Percentiles rank a stretch among this genome's conserved stretches.
phyloP scores from a whole-genome alignment of 2,888 invertebrate genomes.

The Pammene fasciana region DNA sequence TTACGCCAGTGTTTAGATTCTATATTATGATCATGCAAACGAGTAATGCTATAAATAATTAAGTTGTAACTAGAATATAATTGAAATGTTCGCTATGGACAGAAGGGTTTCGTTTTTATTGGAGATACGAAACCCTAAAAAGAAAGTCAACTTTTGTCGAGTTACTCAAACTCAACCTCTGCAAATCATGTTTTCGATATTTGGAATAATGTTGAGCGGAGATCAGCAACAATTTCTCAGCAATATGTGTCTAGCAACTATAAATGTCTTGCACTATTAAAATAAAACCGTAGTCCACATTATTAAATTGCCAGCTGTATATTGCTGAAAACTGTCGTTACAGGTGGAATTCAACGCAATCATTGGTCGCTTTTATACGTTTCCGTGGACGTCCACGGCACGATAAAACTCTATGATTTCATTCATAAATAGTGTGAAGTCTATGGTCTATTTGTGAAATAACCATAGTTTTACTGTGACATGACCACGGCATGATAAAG shows the following conservation, averaged over 20 bases:
- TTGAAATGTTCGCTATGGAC: neutral
- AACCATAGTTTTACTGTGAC: no score
- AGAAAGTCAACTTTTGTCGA: neutral
- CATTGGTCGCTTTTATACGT: no score
- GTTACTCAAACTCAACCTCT: conserved; percentile 4
- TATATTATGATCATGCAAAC: conserved; percentile 60
- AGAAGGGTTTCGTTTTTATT: neutral
- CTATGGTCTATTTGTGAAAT: no score
- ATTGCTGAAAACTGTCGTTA: neutral
- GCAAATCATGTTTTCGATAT: neutral
- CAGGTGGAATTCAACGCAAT: neutral
- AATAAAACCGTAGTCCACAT: neutral
- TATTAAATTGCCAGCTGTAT: neutral
- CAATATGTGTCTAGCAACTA: neutral
- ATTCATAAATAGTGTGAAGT: no score
- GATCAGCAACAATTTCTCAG: neutral
- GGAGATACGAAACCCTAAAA: neutral
- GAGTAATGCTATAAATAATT: neutral
- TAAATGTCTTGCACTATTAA: neutral
- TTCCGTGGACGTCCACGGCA: no score
- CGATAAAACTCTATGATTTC: no score
- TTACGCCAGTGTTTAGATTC: conserved; percentile 74
- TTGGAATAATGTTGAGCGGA: neutral
- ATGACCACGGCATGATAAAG: no score
- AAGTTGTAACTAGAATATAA: conserved; percentile 2